These are phyloP conservation scores for Propithecus deckenii DNA, from an alignment of 2,797 vertebrate genomes.

Conservation along the genomic window DNA sequence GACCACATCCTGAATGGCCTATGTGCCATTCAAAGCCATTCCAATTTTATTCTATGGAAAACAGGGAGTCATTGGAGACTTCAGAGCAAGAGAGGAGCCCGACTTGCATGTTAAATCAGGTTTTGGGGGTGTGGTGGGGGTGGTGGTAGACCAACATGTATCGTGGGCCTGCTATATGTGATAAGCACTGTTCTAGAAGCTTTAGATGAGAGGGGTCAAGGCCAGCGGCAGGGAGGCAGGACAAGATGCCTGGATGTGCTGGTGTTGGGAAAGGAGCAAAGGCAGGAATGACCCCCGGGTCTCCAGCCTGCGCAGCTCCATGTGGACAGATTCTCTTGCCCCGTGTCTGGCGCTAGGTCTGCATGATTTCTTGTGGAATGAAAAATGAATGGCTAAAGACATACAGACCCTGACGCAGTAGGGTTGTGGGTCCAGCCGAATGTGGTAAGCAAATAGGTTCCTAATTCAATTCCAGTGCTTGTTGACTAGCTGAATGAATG, in stretches of 20 bases:
- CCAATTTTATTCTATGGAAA: background rate
- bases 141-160: background rate
- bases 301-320: background rate
- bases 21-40: background rate
- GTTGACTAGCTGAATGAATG: background rate
- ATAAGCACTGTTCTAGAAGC: background rate
- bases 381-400: background rate
- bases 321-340: background rate
- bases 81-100: background rate
- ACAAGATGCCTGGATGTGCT: background rate
- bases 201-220: background rate
- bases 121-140: background rate
- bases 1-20: background rate
- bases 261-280: background rate
- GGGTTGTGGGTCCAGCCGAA: background rate
- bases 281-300: no score
- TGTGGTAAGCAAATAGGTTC: background rate
- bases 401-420: background rate
- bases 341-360: background rate
- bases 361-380: background rate
- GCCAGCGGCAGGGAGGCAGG: background rate
- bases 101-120: background rate
- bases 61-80: background rate
- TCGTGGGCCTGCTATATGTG: background rate
- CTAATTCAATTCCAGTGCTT: background rate